phyloP scores from a whole-genome alignment of 2,797 vertebrate genomes.

The Delichon dasypus region DNA sequence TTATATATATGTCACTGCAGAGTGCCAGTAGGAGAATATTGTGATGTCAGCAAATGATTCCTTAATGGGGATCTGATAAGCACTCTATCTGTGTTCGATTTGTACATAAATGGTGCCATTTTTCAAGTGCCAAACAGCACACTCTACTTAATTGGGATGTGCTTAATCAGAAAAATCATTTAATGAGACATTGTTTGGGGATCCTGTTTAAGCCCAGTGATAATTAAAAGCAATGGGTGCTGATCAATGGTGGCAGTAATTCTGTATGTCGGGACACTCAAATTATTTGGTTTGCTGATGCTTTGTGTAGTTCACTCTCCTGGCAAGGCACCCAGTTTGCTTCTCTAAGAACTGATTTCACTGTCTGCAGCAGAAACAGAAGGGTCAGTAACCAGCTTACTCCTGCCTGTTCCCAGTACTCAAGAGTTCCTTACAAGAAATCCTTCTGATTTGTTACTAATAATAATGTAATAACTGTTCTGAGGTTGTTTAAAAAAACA shows the following conservation, averaged over 20 bases:
- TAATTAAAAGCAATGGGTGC: slow-evolving; percentile 41
- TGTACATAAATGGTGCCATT: slow-evolving; percentile 22
- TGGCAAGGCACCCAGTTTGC: neutral
- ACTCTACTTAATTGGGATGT: slow-evolving; percentile 35
- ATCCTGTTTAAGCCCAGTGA: slow-evolving; percentile 27
- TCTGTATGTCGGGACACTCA: neutral
- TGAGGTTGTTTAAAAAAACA: neutral
- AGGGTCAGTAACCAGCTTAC: neutral
- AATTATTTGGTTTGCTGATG: slow-evolving; percentile 23
- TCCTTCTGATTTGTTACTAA: neutral
- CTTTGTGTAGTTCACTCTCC: neutral
- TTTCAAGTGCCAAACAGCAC: slow-evolving; percentile 33
- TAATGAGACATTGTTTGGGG: slow-evolving; percentile 39
- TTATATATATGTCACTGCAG: neutral
- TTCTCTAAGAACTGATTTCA: neutral
- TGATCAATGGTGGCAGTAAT: slow-evolving; percentile 18
- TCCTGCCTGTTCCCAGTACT: neutral
- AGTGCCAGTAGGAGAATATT: neutral
- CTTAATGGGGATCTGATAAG: slow-evolving; percentile 40
- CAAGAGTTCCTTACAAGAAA: neutral
- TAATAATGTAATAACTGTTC: accelerated
- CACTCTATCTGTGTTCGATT: slow-evolving; percentile 33
- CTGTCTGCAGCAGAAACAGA: neutral
- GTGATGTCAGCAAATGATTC: slow-evolving; percentile 26
- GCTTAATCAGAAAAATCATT: slow-evolving; percentile 64